phyloP scores from a whole-genome alignment of 2,797 vertebrate genomes.

The Ptychadena robeensis region DNA sequence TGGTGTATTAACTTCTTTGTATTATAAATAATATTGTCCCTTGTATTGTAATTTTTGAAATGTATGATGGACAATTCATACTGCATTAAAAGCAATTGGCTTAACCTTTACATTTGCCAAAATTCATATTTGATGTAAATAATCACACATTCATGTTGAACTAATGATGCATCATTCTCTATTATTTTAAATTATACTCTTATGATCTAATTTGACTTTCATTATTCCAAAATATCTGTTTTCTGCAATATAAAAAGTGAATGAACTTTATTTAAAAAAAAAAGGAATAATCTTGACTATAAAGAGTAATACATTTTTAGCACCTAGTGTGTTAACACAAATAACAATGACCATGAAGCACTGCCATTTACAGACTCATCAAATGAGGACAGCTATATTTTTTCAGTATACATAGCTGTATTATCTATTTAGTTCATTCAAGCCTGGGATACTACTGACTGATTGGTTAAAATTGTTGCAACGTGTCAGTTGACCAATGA shows the following conservation, averaged over 20 bases:
- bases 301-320: background rate
- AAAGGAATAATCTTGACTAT: background rate
- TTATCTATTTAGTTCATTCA: background rate
- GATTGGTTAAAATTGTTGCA: conserved; percentile 6
- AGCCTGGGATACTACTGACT: background rate
- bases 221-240: background rate
- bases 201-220: background rate
- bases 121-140: no score
- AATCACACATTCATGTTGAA: no score
- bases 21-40: no score
- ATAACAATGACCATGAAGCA: background rate
- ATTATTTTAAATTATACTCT: background rate
- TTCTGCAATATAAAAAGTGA: background rate
- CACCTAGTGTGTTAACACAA: background rate
- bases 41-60: no score
- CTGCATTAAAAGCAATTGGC: no score
- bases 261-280: no score
- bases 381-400: background rate
- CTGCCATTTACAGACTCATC: background rate
- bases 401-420: background rate
- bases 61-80: no score
- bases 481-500: conserved; percentile 4
- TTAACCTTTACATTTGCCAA: no score
- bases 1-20: background rate
- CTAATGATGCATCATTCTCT: background rate